Percentiles rank a stretch among this genome's conserved stretches.
phyloP scores from a whole-genome alignment of 2,888 invertebrate species.

The Sphaeridia pumilis region DNA sequence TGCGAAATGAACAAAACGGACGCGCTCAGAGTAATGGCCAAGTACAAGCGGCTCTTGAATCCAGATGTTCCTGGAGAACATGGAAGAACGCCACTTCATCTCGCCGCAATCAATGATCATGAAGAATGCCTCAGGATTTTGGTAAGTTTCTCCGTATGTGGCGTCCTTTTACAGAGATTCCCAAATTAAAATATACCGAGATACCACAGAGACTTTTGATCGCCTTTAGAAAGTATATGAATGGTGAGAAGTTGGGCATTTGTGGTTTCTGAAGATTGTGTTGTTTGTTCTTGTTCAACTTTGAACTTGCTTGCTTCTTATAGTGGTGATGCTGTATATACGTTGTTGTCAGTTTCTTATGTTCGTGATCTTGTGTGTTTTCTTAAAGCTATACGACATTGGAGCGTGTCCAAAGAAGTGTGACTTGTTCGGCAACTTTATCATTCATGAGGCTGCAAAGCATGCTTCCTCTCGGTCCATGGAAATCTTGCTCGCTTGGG shows the following conservation, averaged over 20 bases:
- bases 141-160: constrained; percentile 51
- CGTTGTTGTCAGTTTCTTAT: background rate
- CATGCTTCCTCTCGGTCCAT: constrained; percentile 75
- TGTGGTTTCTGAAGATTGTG: background rate
- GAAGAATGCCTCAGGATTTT: constrained; percentile 67
- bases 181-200: no score
- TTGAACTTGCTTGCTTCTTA: constrained; percentile 7
- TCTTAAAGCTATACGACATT: constrained; percentile 58
- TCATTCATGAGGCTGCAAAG: constrained; percentile 81
- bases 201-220: no score
- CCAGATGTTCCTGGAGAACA: constrained; percentile 59
- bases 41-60: constrained; percentile 56
- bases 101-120: constrained; percentile 72
- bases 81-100: constrained; percentile 57
- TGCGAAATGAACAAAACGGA: constrained; percentile 63
- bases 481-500: constrained; percentile 71
- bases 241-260: background rate
- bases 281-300: background rate
- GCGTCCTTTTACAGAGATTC: no score
- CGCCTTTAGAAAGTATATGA: background rate
- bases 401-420: constrained; percentile 63
- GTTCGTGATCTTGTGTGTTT: no score
- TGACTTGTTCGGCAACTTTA: constrained; percentile 80
- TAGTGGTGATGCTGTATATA: no score
- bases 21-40: constrained; percentile 56